Conservation (phyloP, 2,797 vertebrate species). For the Lophura swinhoii region DNA sequence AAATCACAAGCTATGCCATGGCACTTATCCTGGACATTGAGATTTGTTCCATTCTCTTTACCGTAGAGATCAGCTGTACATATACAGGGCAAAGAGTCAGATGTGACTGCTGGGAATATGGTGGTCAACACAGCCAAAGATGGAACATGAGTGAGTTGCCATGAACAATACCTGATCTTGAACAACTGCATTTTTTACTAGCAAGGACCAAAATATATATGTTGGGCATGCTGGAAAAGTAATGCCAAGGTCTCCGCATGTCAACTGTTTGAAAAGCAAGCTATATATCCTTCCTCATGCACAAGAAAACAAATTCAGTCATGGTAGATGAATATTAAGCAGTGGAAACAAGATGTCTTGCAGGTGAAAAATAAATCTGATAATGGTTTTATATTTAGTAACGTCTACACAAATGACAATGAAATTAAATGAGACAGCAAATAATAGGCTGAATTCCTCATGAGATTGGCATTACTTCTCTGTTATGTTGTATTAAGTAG, state of each 20-base stretch:
- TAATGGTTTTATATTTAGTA: background rate
- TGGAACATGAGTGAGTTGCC: background rate
- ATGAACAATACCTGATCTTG: background rate
- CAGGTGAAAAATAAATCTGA: constrained; percentile 5
- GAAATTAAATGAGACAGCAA: background rate
- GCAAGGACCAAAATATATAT: background rate
- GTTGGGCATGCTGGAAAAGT: background rate
- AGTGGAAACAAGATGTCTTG: background rate
- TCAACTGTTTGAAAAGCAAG: background rate
- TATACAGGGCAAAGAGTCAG: background rate
- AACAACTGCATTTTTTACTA: background rate
- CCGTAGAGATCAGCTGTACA: background rate
- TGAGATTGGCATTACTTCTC: background rate
- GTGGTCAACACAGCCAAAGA: background rate
- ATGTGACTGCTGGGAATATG: background rate
- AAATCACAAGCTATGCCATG: background rate
- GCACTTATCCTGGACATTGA: background rate
- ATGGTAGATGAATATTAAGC: background rate
- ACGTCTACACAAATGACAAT: background rate
- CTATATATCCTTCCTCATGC: background rate
- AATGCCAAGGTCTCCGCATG: background rate
- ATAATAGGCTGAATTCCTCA: constrained; percentile 10
- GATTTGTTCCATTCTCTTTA: background rate
- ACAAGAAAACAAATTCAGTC: background rate
- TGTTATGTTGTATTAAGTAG: background rate